Evolutionary conservation across 2,797 vertebrate genomes (phyloP), one percentile per base, ranked within the genome.

Genomic region (Platyrinchus mystaceus): DNA sequence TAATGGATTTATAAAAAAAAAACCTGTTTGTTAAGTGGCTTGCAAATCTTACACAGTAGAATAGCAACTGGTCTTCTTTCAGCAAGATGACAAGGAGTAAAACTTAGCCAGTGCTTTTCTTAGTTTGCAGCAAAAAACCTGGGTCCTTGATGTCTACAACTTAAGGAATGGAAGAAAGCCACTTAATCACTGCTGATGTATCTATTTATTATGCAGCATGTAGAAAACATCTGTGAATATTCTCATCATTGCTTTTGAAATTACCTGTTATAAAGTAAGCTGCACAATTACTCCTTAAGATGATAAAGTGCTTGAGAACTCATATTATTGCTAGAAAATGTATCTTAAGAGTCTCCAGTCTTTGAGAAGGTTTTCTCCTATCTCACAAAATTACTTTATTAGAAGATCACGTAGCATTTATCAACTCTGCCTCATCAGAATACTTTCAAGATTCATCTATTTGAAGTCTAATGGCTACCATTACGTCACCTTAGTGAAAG

Each of bases 181-280:
- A 75, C 53, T 78, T 87, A 78, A 71, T 89, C 66, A 44, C 21
- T 59, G n/a, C 14, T 34, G 78, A 32, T 3, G 2, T 46, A 7
- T 74, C 76, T 71, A 43, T 66, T 87, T 92, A 52, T 80, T 78
- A 86, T 81, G 73, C 60, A 82, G 21, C 3, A 0, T 52, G 30
- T 63, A 75, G 55, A 78, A 88, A 93, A 37, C 32, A 44, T 71
- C 53, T 53, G 34, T 64, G 91, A 92, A 68, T 85, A 71, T 86
- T 90, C 34, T 91, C 30, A 76, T 88, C 10, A 20, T 39, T 90
- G 37, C 32, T 32, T 85, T 93, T 89, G 73, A 84, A 94, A 93
- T 71, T 86, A 24, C 11, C n/a, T 16, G 2, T 84, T 88, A 10
- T 37, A 75, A 85, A 85, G 41, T 64, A 74, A 89, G 68, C 16